Evolutionary conservation across 2,888 invertebrate genomes (phyloP).

Genomic region (Stenolophus ochropezus): DNA sequence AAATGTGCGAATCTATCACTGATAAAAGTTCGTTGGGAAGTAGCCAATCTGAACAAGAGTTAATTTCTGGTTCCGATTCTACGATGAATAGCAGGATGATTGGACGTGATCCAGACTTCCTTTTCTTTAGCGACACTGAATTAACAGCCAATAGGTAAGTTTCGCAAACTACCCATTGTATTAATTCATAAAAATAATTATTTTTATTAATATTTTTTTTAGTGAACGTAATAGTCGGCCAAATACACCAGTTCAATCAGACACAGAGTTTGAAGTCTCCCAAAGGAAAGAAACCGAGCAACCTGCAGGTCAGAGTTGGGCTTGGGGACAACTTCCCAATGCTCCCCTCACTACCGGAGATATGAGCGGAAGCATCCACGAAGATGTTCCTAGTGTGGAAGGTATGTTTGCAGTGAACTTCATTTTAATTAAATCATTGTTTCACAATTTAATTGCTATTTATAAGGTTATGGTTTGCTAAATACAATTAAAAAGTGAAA

Average conservation of each 20-base stretch:
- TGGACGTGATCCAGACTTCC: conserved; percentile 80
- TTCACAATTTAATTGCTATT: conserved; percentile 15
- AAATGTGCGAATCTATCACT: conserved; percentile 68
- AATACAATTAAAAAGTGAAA: conserved; percentile 35
- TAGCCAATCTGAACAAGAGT: conserved; percentile 70
- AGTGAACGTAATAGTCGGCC: conserved; percentile 77
- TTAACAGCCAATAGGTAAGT: conserved; percentile 80
- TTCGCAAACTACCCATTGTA: too few species aligned
- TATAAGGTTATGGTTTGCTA: conserved; percentile 4
- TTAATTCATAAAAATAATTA: too few species aligned
- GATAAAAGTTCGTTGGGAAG: conserved; percentile 72
- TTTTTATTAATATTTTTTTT: neutral
- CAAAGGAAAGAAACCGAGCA: conserved; percentile 70
- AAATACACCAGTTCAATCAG: conserved; percentile 92
- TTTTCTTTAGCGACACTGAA: conserved; percentile 96
- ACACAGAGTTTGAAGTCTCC: conserved; percentile 92
- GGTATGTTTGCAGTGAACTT: conserved; percentile 55
- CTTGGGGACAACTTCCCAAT: conserved; percentile 91
- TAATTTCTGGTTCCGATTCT: conserved; percentile 63
- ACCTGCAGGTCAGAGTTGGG: conserved; percentile 82
- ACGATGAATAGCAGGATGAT: conserved; percentile 66
- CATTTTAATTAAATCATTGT: conserved; percentile 2
- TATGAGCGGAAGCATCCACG: conserved; percentile 41
- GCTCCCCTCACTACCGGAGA: conserved; percentile 68
- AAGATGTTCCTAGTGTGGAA: conserved; percentile 50